Conservation (phyloP, 2,797 vertebrate species). For the Dromococcyx pavoninus region DNA sequence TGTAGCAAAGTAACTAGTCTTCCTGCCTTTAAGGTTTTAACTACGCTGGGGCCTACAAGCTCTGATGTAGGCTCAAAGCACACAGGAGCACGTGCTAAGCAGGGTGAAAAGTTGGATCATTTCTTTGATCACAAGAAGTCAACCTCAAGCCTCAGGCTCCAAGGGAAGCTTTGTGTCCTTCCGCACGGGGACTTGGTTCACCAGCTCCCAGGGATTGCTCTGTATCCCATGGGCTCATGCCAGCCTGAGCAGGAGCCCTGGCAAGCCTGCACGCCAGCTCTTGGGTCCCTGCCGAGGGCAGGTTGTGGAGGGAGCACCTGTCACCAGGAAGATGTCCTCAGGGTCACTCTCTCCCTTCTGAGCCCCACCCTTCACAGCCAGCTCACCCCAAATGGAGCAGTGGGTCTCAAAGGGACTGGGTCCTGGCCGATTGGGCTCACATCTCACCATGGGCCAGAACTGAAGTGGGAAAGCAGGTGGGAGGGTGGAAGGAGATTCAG, state of each 20-base stretch:
- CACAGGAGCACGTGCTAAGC: rapidly evolving
- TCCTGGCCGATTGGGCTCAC: rapidly evolving
- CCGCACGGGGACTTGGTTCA: rapidly evolving
- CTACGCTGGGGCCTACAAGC: rapidly evolving
- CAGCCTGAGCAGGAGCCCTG: not conserved
- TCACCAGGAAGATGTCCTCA: not conserved
- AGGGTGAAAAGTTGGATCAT: not conserved
- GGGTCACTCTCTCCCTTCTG: not conserved
- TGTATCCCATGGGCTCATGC: rapidly evolving
- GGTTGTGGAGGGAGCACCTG: not conserved
- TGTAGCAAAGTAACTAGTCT: not conserved
- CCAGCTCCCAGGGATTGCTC: not conserved
- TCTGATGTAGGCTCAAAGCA: not conserved
- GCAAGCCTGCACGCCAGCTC: rapidly evolving
- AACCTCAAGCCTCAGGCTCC: not conserved
- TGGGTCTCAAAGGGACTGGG: not conserved
- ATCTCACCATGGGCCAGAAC: not conserved
- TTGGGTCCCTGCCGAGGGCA: not conserved
- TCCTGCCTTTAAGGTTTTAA: not conserved
- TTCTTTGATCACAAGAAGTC: not conserved
- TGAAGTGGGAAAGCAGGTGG: rapidly evolving
- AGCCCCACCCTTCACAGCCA: not conserved
- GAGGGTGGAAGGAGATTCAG: rapidly evolving
- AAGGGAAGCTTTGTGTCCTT: not conserved
- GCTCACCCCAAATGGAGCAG: not conserved